phyloP scores from a whole-genome alignment of 2,888 invertebrate species.

The Diplolepis rosae region DNA sequence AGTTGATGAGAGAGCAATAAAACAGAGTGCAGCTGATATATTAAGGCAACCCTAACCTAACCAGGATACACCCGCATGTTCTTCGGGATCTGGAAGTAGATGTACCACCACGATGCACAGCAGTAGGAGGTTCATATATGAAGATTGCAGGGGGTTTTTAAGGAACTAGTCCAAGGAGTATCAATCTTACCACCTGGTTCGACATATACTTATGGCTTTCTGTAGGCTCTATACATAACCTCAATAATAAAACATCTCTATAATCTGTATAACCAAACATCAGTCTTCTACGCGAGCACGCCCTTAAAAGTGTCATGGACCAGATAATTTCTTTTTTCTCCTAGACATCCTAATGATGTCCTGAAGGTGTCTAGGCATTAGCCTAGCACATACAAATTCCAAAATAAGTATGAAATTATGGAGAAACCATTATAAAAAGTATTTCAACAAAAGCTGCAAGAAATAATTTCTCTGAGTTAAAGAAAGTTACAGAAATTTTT shows the following conservation, averaged over 20 bases:
- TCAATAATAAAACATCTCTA: background rate
- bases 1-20: slow-evolving; percentile 41
- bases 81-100: slow-evolving; percentile 32
- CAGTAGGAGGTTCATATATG: slow-evolving; percentile 61
- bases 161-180: slow-evolving; percentile 48
- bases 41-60: slow-evolving; percentile 45
- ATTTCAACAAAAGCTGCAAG: too few relatives aligned
- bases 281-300: background rate
- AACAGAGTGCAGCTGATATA: slow-evolving; percentile 58
- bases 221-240: background rate
- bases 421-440: too few relatives aligned
- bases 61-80: too few relatives aligned
- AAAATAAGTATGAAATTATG: background rate
- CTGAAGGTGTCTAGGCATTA: slow-evolving; percentile 15
- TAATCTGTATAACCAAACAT: background rate
- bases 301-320: background rate
- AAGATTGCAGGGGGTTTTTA: slow-evolving; percentile 53
- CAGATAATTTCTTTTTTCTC: slow-evolving; percentile 29
- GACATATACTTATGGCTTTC: slow-evolving; percentile 31
- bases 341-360: background rate
- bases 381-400: background rate
- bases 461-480: too few relatives aligned
- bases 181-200: slow-evolving; percentile 64
- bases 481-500: too few relatives aligned
- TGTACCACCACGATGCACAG: slow-evolving; percentile 51